These are phyloP conservation scores for Odontothrips loti DNA, from an alignment of 2,888 invertebrate genomes.

Conservation along the genomic window DNA sequence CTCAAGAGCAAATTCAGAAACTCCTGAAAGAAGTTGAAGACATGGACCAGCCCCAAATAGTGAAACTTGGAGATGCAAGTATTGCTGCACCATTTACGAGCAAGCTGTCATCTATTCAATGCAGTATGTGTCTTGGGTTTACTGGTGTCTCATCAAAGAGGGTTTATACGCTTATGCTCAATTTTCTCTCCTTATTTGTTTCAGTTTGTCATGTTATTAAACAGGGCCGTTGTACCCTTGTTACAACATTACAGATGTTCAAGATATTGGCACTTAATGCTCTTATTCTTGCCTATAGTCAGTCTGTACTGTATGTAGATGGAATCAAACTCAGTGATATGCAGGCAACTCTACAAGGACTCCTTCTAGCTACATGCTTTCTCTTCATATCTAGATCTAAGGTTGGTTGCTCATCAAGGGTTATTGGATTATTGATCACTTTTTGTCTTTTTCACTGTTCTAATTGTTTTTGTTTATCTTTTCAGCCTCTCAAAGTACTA, in stretches of 20 bases:
- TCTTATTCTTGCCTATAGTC: conserved; percentile 94
- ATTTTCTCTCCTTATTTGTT: conserved; percentile 42
- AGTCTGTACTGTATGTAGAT: conserved; percentile 95
- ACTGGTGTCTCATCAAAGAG: not conserved
- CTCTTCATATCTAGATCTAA: conserved; percentile 97
- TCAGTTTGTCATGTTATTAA: conserved; percentile 98
- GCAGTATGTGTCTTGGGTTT: conserved; percentile 62
- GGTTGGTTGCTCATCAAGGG: conserved; percentile 51
- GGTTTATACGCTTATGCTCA: too few species aligned
- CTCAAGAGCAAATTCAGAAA: conserved; percentile 56
- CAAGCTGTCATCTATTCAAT: conserved; percentile 89
- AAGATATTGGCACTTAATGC: conserved; percentile 98
- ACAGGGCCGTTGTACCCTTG: conserved; percentile 97
- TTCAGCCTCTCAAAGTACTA: conserved; percentile 81
- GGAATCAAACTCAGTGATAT: conserved; percentile 97
- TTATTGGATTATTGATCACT: conserved; percentile 25
- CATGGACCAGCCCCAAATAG: conserved; percentile 78
- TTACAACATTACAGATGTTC: conserved; percentile 99
- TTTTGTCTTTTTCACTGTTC: conserved; percentile 20
- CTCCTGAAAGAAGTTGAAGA: conserved; percentile 83
- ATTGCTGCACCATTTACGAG: conserved; percentile 99
- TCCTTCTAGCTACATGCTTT: conserved; percentile 93
- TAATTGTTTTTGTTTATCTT: conserved; percentile 38
- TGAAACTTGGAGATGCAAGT: conserved; percentile 95
- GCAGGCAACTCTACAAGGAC: conserved; percentile 95